Percentiles rank a stretch among this genome's conserved stretches.
phyloP scores from a whole-genome alignment of 2,113 vertebrate species.

The Rhadina sibilatrix region DNA sequence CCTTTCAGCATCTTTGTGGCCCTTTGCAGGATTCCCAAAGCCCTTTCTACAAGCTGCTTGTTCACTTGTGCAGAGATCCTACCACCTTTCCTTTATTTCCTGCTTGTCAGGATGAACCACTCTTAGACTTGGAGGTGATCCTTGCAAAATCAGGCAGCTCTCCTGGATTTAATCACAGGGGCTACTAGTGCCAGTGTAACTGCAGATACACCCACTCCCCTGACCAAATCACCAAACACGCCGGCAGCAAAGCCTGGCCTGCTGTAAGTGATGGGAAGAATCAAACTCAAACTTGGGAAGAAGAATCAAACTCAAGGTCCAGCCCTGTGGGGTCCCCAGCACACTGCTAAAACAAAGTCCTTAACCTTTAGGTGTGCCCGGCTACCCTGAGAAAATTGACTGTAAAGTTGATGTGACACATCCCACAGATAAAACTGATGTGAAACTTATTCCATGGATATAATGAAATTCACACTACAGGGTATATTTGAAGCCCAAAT shows the following conservation, averaged over 20 bases:
- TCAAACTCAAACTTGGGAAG: neutral
- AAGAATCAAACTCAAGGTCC: neutral
- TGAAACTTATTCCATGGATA: neutral
- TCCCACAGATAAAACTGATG: neutral
- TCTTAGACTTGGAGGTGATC: neutral
- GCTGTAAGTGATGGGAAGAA: neutral
- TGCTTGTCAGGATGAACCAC: neutral
- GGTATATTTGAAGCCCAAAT: neutral
- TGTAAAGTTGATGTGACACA: neutral
- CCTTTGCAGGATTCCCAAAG: neutral
- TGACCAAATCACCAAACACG: neutral
- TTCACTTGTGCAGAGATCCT: neutral
- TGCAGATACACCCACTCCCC: neutral
- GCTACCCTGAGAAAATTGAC: neutral
- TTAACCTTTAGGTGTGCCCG: neutral
- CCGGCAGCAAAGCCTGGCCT: neutral
- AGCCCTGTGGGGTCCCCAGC: neutral
- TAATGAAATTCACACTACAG: neutral
- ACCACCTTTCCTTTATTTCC: neutral
- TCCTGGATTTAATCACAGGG: neutral
- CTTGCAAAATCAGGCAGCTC: neutral
- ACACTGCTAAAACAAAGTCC: neutral
- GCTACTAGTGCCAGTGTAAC: neutral
- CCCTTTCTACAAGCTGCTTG: neutral
- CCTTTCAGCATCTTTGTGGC: neutral